A percentile compares a stretch with the other conserved stretches of the same genome.
phyloP scores from a whole-genome alignment of 2,888 invertebrate species.

The Ophioninae sp. region DNA sequence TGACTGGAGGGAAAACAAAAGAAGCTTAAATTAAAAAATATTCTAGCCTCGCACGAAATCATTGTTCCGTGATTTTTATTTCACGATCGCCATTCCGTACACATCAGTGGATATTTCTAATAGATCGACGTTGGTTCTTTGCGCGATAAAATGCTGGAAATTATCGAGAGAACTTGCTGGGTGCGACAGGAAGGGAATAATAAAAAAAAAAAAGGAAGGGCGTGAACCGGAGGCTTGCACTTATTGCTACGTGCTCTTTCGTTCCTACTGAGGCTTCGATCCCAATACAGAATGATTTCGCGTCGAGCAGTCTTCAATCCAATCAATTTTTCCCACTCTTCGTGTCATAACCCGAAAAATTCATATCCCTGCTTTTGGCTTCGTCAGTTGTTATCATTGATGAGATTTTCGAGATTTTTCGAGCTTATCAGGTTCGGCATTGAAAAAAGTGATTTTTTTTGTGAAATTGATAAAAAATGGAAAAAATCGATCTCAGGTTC shows the following conservation, averaged over 20 bases:
- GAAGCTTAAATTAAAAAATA: background rate
- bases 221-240: slow-evolving; percentile 18
- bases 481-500: too few species aligned
- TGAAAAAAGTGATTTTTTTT: too few species aligned
- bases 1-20: background rate
- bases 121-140: slow-evolving; percentile 60
- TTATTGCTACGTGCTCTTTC: slow-evolving; percentile 1
- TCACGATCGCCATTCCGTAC: slow-evolving; percentile 10
- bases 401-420: too few species aligned
- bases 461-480: too few species aligned
- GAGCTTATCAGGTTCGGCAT: too few species aligned
- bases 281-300: too few species aligned
- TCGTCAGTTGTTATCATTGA: too few species aligned
- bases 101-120: slow-evolving; percentile 49
- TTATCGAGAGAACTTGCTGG: slow-evolving; percentile 66
- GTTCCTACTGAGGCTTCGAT: background rate
- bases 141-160: slow-evolving; percentile 68
- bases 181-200: slow-evolving; percentile 60
- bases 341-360: too few species aligned
- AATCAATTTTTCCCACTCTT: too few species aligned
- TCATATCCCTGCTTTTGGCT: too few species aligned
- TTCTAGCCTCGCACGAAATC: slow-evolving; percentile 1
- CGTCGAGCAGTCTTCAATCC: too few species aligned
- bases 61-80: slow-evolving; percentile 23
- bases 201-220: slow-evolving; percentile 52